These are phyloP conservation scores for Microctenopoma lineatum DNA, from an alignment of 2,797 vertebrate genomes.

Conservation along the genomic window DNA sequence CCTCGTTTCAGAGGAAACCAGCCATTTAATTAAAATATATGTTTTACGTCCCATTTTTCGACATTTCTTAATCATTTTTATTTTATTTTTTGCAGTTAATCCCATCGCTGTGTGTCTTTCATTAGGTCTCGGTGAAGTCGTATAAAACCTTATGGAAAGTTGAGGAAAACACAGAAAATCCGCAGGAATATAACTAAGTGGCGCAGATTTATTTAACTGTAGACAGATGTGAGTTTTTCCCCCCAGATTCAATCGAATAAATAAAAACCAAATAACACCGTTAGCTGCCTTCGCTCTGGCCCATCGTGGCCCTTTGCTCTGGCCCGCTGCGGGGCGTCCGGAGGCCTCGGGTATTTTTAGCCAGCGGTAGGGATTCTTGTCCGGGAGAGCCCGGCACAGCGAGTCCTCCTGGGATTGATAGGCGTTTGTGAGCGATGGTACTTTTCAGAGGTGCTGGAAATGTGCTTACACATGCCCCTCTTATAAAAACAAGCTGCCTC, in stretches of 20 bases:
- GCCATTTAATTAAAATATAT: slow-evolving; percentile 2
- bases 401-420: slow-evolving; percentile 65
- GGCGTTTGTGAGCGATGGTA: slow-evolving; percentile 67
- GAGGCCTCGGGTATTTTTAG: slow-evolving; percentile 79
- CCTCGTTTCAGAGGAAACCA: slow-evolving; percentile 11
- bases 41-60: slow-evolving; percentile 28
- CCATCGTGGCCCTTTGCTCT: slow-evolving; percentile 17
- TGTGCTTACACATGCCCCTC: slow-evolving; percentile 56
- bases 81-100: slow-evolving; percentile 12
- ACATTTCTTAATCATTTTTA: slow-evolving; percentile 26
- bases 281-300: not conserved
- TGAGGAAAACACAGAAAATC: slow-evolving; percentile 2
- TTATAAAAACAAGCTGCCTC: slow-evolving; percentile 48
- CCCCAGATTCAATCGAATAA: not conserved
- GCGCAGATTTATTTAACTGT: not conserved
- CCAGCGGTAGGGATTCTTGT: slow-evolving; percentile 60
- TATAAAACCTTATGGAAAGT: slow-evolving; percentile 42
- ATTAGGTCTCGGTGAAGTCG: slow-evolving; percentile 44
- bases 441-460: slow-evolving; percentile 69
- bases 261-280: not conserved
- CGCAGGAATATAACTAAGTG: not conserved
- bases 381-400: slow-evolving; percentile 55
- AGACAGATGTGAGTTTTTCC: not conserved
- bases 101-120: slow-evolving; percentile 51
- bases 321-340: slow-evolving; percentile 59